Evolutionary conservation across 2,797 vertebrate genomes (phyloP).

Genomic region (Syndactyla subalaris): DNA sequence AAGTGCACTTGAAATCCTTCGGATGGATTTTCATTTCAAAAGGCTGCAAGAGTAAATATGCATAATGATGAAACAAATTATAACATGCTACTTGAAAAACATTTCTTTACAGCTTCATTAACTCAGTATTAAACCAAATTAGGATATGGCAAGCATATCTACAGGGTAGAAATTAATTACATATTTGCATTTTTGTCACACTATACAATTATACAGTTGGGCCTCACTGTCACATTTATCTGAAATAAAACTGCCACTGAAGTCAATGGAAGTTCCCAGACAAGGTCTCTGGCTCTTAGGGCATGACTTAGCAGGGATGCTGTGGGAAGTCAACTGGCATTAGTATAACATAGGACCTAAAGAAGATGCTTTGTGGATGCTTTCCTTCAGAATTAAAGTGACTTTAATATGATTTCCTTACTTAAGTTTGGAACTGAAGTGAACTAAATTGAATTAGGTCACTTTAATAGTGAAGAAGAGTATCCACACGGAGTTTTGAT

Average conservation of each 20-base stretch:
- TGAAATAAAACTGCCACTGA: background rate
- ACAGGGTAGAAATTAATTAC: slow-evolving; percentile 14
- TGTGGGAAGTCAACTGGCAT: background rate
- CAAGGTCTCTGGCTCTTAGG: background rate
- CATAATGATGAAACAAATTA: background rate
- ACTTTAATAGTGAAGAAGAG: slow-evolving; percentile 5
- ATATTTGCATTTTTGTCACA: slow-evolving; percentile 22
- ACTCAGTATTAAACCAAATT: background rate
- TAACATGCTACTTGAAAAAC: background rate
- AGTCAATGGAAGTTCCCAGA: background rate
- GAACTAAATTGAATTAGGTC: background rate
- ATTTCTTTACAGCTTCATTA: slow-evolving; percentile 37
- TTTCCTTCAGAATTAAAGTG: slow-evolving; percentile 6
- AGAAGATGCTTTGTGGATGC: background rate
- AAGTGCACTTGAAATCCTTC: background rate
- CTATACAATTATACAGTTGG: background rate
- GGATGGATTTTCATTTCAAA: background rate
- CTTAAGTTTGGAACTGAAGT: slow-evolving; percentile 11
- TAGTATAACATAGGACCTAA: background rate
- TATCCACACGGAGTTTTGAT: background rate
- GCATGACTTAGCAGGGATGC: background rate
- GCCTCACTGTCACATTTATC: background rate
- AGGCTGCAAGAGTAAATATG: background rate
- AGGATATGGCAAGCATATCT: background rate
- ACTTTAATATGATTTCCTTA: slow-evolving; percentile 21